These are phyloP conservation scores for Nymphalis io DNA, from an alignment of 1,140 invertebrate species.

Conservation along the genomic window DNA sequence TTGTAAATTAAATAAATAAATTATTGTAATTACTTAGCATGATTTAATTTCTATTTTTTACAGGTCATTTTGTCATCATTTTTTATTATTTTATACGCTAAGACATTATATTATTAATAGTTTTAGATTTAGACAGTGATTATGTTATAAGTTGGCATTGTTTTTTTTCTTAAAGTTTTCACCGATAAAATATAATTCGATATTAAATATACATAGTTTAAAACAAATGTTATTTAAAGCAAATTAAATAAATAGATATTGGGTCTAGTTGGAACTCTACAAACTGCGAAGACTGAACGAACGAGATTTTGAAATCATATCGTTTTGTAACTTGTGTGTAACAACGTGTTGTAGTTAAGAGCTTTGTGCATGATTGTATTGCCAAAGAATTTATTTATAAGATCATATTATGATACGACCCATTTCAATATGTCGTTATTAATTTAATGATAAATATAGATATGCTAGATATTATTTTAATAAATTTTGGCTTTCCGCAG, in stretches of 20 bases:
- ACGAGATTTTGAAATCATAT: conserved; percentile 75
- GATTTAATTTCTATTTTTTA: conserved; percentile 53
- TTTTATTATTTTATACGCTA: conserved; percentile 29
- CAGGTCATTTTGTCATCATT: conserved; percentile 3
- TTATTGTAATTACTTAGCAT: conserved; percentile 40
- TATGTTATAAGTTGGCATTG: conserved; percentile 30
- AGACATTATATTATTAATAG: conserved; percentile 31
- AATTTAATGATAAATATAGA: conserved; percentile 39
- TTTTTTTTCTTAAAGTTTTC: conserved; percentile 42
- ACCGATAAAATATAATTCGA: conserved; percentile 42
- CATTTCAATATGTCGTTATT: conserved; percentile 36
- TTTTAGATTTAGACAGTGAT: conserved; percentile 21
- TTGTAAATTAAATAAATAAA: conserved; percentile 44
- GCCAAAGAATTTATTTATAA: conserved; percentile 60
- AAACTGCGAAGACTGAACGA: conserved; percentile 77
- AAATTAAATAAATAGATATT: conserved; percentile 58
- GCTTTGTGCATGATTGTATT: conserved; percentile 52
- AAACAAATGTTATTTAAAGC: conserved; percentile 59
- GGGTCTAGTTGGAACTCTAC: conserved; percentile 72
- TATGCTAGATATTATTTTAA: conserved; percentile 33
- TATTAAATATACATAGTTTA: conserved; percentile 64
- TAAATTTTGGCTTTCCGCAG: conserved; percentile 28
- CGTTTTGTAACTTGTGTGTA: conserved; percentile 74
- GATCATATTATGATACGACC: conserved; percentile 42
- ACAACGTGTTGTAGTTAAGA: conserved; percentile 63